Base-by-base conservation (phyloP, 2,888 invertebrate genomes). In the Pristionchus maxplancki region DNA sequence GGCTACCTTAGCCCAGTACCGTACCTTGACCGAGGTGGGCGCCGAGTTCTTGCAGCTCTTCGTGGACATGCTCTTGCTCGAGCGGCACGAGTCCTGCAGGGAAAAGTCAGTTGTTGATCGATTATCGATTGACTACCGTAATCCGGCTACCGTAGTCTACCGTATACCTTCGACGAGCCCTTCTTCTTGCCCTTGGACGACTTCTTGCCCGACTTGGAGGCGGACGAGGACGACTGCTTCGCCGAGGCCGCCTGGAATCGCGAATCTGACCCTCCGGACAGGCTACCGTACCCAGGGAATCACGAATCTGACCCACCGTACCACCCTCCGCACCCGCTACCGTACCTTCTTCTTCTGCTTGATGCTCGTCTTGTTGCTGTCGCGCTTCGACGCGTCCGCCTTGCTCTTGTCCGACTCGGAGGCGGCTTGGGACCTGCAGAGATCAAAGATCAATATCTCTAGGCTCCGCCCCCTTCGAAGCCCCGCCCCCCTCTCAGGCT, bases 11-110 rank as follows among this genome's bases (percentile, higher is more conserved):
- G 11, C 6, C 71, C 28, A 11, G 4, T 78, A 78, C 78, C 78
- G 78, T 78, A 78, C 78, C 78, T 78, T 40, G 40, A 78, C 78
- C 24, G 44, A 44, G n/a, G 78, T 44, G n/a, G 78, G 78, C 4
- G 9, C 78, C 1, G 40, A 6, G 78, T 28, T 78, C 34, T 24
- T 34, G 78, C 78, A 78, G 44, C n/a, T 78, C 44, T 48, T 44
- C 48, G 78, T 78, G 9, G 44, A 24, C 13, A 78, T 40, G 9
- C 40, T 40, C 40, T 74, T 74, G 40, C 74, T 74, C 74, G 78
- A 78, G 9, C 44, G 24, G n/a, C 78, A 78, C 44, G 34, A 31
- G 2, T 67, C 31, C 31, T 13, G 20, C n/a, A n/a, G n/a, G n/a
- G n/a, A n/a, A n/a, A n/a, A n/a, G n/a, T n/a, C n/a, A n/a, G n/a